phyloP scores from a whole-genome alignment of 2,888 invertebrate genomes.

The Oithona nana region DNA sequence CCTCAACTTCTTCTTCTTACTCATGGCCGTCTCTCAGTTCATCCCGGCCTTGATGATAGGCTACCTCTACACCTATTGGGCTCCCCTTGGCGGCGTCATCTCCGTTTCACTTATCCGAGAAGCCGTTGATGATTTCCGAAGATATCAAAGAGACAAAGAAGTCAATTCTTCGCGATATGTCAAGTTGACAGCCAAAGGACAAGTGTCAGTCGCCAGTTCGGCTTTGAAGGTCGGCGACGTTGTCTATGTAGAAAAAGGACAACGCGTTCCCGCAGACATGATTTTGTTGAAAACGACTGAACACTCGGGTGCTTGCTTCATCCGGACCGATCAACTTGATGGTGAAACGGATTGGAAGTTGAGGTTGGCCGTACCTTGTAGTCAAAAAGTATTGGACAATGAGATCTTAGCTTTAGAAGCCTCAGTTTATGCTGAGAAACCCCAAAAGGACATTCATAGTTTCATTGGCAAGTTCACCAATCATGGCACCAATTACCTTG shows the following conservation, averaged over 20 bases:
- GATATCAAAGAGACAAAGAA: constrained; percentile 82
- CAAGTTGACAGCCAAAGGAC: constrained; percentile 7
- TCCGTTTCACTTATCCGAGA: constrained; percentile 89
- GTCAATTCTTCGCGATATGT: constrained; percentile 56
- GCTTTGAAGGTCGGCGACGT: constrained; percentile 32
- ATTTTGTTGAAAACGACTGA: constrained; percentile 79
- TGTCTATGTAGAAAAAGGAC: constrained; percentile 81
- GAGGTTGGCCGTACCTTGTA: constrained; percentile 69
- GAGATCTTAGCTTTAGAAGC: constrained; percentile 61
- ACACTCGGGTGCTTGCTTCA: constrained; percentile 81
- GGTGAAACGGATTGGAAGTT: constrained; percentile 79
- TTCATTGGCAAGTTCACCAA: constrained; percentile 61
- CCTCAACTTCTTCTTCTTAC: constrained; percentile 87
- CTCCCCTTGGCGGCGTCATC: constrained; percentile 88
- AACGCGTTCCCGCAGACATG: constrained; percentile 92
- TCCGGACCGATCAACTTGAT: constrained; percentile 91
- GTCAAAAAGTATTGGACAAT: constrained; percentile 63
- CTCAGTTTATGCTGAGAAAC: constrained; percentile 83
- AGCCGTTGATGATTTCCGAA: constrained; percentile 82
- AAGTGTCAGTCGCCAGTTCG: constrained; percentile 19
- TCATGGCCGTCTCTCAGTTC: constrained; percentile 96
- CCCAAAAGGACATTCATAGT: constrained; percentile 91
- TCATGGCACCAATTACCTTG: constrained; percentile 27
- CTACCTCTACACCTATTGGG: constrained; percentile 98
- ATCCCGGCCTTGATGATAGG: constrained; percentile 90